Evolutionary conservation across 2,797 vertebrate species (phyloP).

Genomic region (Heliangelus exortis): DNA sequence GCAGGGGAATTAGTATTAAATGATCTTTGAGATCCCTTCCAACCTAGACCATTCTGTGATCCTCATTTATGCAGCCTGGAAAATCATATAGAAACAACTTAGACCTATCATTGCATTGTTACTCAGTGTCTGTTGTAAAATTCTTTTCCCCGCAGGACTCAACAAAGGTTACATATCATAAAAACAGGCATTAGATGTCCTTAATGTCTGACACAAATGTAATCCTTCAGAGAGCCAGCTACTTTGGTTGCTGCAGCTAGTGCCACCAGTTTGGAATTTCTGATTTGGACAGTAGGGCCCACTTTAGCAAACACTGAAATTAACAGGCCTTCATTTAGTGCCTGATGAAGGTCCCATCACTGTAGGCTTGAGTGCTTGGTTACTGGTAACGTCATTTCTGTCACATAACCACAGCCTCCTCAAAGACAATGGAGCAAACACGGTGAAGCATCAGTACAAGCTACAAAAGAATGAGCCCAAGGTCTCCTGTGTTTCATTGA

Average conservation of each 20-base stretch:
- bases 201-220: neutral
- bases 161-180: fast-evolving
- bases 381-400: neutral
- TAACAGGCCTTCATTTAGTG: neutral
- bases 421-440: neutral
- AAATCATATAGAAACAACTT: neutral
- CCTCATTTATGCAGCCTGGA: neutral
- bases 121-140: neutral
- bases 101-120: neutral
- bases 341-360: neutral
- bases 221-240: neutral
- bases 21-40: no score
- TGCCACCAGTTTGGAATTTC: neutral
- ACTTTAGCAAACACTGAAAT: neutral
- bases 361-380: neutral
- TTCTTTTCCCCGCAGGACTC: neutral
- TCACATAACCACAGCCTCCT: neutral
- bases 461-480: neutral
- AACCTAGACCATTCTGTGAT: no score
- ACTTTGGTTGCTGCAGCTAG: neutral
- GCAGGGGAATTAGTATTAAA: no score
- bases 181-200: neutral
- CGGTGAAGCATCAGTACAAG: neutral
- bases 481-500: neutral
- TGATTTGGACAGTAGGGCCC: neutral